These are phyloP conservation scores for Sarcophaga rosellei DNA, from an alignment of 2,888 invertebrate species.

Conservation along the genomic window DNA sequence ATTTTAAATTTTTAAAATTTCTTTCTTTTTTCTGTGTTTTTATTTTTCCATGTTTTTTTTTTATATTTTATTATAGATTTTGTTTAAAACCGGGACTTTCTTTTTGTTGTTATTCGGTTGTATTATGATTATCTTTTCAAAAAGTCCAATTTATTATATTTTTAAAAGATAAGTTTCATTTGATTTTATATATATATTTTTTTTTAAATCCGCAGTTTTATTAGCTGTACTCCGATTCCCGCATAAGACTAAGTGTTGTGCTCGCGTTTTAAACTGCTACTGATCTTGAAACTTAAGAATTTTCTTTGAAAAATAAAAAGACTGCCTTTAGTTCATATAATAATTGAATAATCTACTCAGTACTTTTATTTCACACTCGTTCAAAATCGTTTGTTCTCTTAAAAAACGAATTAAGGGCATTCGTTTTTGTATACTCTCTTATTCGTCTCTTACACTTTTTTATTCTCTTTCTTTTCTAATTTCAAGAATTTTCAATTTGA, in stretches of 20 bases:
- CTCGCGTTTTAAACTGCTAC: conserved; percentile 65
- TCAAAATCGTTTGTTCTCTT: not conserved
- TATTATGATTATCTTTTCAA: conserved; percentile 56
- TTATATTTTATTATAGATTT: conserved; percentile 3
- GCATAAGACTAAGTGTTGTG: conserved; percentile 54
- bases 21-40: conserved; percentile 21
- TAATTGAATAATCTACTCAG: conserved; percentile 7
- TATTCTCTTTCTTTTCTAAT: not conserved
- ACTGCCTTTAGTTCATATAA: conserved; percentile 42
- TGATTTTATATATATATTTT: conserved; percentile 9
- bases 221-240: conserved; percentile 29
- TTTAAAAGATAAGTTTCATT: conserved; percentile 61
- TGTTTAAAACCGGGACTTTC: conserved; percentile 27
- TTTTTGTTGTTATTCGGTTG: conserved; percentile 22
- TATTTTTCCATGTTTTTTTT: conserved; percentile 34
- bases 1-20: not conserved
- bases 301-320: conserved; percentile 25
- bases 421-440: not conserved
- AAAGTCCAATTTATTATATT: conserved; percentile 43
- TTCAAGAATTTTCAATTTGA: not conserved
- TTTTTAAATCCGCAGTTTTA: conserved; percentile 13
- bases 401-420: conserved; percentile 3
- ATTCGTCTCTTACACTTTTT: not conserved
- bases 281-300: conserved; percentile 65
- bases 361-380: conserved; percentile 20